Evolutionary conservation across 23 tunicate species (phyloP), one percentile per base, ranked within the genome.

Genomic region (Diplosoma virens): DNA sequence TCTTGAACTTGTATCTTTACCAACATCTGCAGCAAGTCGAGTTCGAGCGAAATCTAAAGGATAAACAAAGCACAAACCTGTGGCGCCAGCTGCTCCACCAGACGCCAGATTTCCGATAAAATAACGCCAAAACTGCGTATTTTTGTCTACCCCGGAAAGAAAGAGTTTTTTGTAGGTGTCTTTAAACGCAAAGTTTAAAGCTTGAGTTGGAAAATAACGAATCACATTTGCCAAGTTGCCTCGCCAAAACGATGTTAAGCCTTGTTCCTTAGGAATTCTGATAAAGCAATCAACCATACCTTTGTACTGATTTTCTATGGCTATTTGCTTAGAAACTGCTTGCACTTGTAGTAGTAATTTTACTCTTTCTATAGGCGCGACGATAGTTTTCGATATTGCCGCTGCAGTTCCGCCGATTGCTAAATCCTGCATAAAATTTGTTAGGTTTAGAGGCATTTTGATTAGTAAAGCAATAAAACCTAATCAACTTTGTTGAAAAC

Each of bases 21-120:
- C 97, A 25, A 84, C 81, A 73, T 90, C 97, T 50, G 84, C 84
- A 37, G 86, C 97, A 17, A 90, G 79, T 17, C 86, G 86, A 71
- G 97, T 90, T 70, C 97, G 81, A 77, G 90, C 97, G 33, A 84
- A 84, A 50, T 90, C 97, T 25, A 92, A 75, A 23, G 97, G 91
- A 61, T 92, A 92, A 23, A 92, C 93, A 31, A 92, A 81, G 79
- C 93, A 86, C 47, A 92, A 59, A 58, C 93, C 91, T 23, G 91
- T 81, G 3, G 93, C 82, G 7, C 93, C 97, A 76, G 97, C 97
- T 0, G 91, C 91, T 61, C 93, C 97, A 86, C 97, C 97, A 58
- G 97, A 92, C 1, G 97, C 97, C 32, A 92, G 78, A 67, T 92
- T 92, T 3, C 93, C 91, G 25, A 80, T 61, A 78, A 90, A 85